Base-by-base conservation (phyloP, 1,140 invertebrate genomes). In the Meloidogyne exigua region DNA sequence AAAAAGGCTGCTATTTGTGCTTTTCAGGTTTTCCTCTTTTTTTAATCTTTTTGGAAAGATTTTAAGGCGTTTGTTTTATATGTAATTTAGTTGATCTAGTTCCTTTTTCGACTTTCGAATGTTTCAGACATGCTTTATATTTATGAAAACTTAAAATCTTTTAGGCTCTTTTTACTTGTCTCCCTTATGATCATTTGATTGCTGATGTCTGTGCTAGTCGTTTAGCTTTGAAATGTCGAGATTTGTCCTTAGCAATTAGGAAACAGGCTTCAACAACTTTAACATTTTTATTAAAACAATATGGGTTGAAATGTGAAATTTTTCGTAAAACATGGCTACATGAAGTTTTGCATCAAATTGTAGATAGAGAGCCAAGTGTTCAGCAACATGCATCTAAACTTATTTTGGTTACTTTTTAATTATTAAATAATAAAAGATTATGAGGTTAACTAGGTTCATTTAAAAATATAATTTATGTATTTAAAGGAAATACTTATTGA, bases 251-350 rank as follows among this genome's bases (percentile, higher is more conserved):
- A 4, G 69, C 32, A 36, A 68, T 81, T 21, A 78, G 80, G 2
- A 81, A 81, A 62, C 80, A 81, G n/a, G 80, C 80, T 2, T 82
- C 80, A 12, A 25, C 32, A 7, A 67, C 82, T n/a, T 44, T 81
- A 21, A 83, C 83, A n/a, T 36, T 44, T n/a, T 32, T 81, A 15
- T 23, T 81, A 1, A 65, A 68, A n/a, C 23, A 36, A 44, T 57
- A 21, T 23, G 39, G 32, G 5, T 21, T 26, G 25, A 5, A 25
- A 9, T 28, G 25, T 5, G 78, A 74, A 23, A n/a, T 26, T 36
- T 66, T 81, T 49, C 49, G 84, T 39, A 18, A 15, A 18, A 42
- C 78, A 23, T 81, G 80, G 80, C 64, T 81, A 7, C 11, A 63
- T 39, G 42, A 75, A 9, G 81, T 81, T 36, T 63, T 81, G 70